Evolutionary conservation across 2,797 vertebrate genomes (phyloP).

Genomic region (Peromyscus eremicus): DNA sequence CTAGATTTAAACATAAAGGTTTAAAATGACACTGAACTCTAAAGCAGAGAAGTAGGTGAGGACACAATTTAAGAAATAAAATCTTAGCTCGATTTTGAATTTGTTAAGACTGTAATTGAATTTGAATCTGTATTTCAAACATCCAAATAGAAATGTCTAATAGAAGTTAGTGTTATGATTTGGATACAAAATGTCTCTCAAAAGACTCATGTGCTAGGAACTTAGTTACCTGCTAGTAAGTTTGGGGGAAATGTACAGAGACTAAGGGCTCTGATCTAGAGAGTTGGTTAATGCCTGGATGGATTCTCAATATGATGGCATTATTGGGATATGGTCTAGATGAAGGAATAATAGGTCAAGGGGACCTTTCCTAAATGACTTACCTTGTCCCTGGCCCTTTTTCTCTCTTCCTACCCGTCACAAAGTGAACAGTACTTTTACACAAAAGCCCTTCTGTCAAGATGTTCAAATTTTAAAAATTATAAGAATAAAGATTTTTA

Average conservation of each 20-base stretch:
- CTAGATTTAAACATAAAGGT: not conserved
- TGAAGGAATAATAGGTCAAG: not conserved
- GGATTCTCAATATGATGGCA: not conserved
- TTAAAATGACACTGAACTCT: not conserved
- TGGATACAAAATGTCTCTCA: not conserved
- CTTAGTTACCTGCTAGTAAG: not conserved
- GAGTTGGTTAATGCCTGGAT: too few relatives aligned
- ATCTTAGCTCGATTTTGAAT: not conserved
- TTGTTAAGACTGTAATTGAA: not conserved
- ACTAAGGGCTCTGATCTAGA: not conserved
- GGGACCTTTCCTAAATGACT: not conserved
- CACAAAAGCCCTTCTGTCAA: not conserved
- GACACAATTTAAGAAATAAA: slow-evolving; percentile 28
- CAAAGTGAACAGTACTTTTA: not conserved
- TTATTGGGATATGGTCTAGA: not conserved
- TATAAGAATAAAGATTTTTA: not conserved
- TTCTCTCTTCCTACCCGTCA: not conserved
- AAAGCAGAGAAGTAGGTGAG: not conserved
- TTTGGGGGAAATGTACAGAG: not conserved
- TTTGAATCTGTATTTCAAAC: slow-evolving; percentile 9
- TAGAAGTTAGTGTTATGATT: not conserved
- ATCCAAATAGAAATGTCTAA: slow-evolving; percentile 1
- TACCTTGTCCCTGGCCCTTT: not conserved
- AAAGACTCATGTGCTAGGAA: not conserved
- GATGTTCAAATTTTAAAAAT: not conserved